Conservation (phyloP, 2,888 invertebrate species). For the Limnephilus auricula region DNA sequence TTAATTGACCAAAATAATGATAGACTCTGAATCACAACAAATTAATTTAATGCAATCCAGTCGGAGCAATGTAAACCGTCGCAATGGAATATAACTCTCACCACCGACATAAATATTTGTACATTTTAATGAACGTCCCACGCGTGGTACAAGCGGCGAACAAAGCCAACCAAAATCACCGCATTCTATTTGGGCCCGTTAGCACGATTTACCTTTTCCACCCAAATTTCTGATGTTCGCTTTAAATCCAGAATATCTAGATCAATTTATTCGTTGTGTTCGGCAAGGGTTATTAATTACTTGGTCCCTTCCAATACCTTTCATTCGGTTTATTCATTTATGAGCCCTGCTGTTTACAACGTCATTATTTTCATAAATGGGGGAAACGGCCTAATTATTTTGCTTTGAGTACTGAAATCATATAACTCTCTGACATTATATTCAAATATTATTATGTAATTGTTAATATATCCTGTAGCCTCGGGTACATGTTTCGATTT, state of each 20-base stretch:
- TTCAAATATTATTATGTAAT: neutral
- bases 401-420: neutral
- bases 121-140: constrained; percentile 32
- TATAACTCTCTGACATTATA: neutral
- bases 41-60: neutral
- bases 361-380: neutral
- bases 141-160: neutral
- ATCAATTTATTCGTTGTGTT: neutral
- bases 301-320: neutral
- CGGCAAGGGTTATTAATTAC: constrained; percentile 3
- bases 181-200: constrained; percentile 14
- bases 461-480: neutral
- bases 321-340: neutral
- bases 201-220: constrained; percentile 24
- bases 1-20: neutral
- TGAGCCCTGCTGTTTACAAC: neutral
- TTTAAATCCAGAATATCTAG: neutral
- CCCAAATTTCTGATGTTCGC: constrained; percentile 3
- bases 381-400: neutral
- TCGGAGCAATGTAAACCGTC: neutral
- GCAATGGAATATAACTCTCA: constrained; percentile 29
- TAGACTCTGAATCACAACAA: neutral
- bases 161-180: constrained; percentile 21
- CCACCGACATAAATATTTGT: constrained; percentile 21
- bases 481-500: neutral